Evolutionary conservation across 2,888 invertebrate genomes (phyloP).

Genomic region (Xestia sexstrigata): DNA sequence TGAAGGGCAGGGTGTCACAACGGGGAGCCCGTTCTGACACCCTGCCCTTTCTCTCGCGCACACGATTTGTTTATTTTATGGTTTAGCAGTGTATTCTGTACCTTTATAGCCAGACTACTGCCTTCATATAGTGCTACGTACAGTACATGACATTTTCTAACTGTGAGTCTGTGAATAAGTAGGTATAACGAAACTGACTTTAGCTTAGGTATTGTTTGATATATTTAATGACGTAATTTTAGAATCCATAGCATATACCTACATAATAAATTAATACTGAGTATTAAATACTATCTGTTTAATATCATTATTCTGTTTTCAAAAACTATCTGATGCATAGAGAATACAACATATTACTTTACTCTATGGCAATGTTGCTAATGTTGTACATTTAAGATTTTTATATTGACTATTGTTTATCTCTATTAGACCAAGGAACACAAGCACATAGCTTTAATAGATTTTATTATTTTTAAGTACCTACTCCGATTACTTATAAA

Average conservation of each 20-base stretch:
- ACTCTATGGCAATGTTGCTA: no score
- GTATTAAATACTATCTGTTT: constrained; percentile 5
- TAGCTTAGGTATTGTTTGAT: not conserved
- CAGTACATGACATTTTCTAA: not conserved
- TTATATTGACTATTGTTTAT: constrained; percentile 3
- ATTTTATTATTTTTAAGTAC: constrained; percentile 18
- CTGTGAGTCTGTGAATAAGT: not conserved
- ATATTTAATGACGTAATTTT: not conserved
- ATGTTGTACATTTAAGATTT: not conserved
- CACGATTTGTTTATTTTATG: not conserved
- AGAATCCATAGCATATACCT: not conserved
- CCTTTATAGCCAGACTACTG: not conserved
- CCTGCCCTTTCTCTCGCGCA: no score
- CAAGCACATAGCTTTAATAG: constrained; percentile 38
- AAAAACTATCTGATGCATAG: not conserved
- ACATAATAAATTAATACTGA: constrained; percentile 21
- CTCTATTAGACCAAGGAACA: not conserved
- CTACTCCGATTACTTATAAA: constrained; percentile 21
- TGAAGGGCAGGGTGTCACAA: not conserved
- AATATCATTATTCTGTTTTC: no score
- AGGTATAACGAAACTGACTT: not conserved
- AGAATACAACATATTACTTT: no score
- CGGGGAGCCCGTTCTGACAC: no score
- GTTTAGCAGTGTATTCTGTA: not conserved
- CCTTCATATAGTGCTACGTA: not conserved